Base-by-base conservation (phyloP, 2,888 invertebrate species). In the Drosophila pseudotalamancana region DNA sequence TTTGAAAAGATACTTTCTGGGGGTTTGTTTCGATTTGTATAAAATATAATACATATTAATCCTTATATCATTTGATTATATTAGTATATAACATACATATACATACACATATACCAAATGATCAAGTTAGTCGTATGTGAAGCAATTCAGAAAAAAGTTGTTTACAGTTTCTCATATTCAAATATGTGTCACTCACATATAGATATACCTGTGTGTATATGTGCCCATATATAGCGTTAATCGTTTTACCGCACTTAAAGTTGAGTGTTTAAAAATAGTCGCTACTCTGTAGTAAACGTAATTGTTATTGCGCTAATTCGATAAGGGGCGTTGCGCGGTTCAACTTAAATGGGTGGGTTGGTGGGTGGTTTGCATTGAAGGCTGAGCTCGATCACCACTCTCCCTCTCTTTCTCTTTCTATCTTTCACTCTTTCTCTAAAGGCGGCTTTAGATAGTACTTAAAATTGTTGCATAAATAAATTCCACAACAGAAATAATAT, bases 301-400 rank as follows among this genome's bases (percentile, higher is more conserved):
- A 57, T 69, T 72, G 40, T 71, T 71, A 61, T 61, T 67, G 61
- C 43, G 51, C 68, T 68, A 67, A 73, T 73, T 68, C 62, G 73
- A 73, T 68, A 72, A 73, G 73, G 45, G 71, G 57, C 51, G 60
- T 53, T 32, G 18, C 23, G 42, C 21, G 14, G 59, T 19, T 56
- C 57, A 42, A 49, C 37, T 27, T 21, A 19, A 32, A 35, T 57
- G 56, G 9, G 39, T 12, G 48, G n/a, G 35, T 3, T 11, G 19
- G 12, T 5, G 6, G 16, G 27, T 6, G 8, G 40, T 25, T 35
- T 12, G 16, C n/a, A 14, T 16, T 46, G 32, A 39, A 49, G 39
- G 29, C 25, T 29, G 8, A 9, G 12, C 8, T n/a, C n/a, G n/a
- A n/a, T n/a, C 6, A 4, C 3, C 21, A 5, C 23, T 11, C 23